phyloP scores from a whole-genome alignment of 23 tunicate species.

The Ciona savignyi region DNA sequence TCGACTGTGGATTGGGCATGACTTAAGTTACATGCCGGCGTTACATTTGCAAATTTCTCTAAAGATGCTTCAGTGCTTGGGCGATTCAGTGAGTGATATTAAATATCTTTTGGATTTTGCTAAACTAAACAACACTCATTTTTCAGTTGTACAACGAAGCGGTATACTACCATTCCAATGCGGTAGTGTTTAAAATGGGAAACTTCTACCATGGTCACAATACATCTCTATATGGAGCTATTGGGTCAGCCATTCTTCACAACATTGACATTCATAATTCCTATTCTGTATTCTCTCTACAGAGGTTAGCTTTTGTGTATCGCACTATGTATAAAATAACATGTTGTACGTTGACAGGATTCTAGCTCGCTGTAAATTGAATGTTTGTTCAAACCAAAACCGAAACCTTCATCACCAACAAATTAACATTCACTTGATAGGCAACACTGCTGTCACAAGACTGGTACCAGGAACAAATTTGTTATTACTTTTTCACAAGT shows the following conservation, averaged over 20 bases:
- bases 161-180: constrained; percentile 38
- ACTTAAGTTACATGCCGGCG: constrained; percentile 18
- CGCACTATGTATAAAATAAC: too few species aligned
- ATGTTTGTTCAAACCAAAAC: neutral
- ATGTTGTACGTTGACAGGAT: too few species aligned
- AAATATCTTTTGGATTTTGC: neutral
- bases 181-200: constrained; percentile 33
- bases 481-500: neutral
- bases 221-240: constrained; percentile 7
- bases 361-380: neutral
- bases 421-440: neutral
- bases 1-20: constrained; percentile 41
- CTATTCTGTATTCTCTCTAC: constrained; percentile 10
- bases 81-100: neutral
- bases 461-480: neutral
- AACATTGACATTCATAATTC: constrained; percentile 10
- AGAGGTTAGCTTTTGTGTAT: constrained; percentile 2
- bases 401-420: neutral
- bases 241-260: neutral
- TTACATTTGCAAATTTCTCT: constrained; percentile 29
- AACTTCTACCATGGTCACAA: constrained; percentile 8
- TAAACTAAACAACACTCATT: neutral
- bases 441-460: neutral
- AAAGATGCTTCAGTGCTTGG: neutral
- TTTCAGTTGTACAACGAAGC: constrained; percentile 18